A percentile compares a stretch with the other conserved stretches of the same genome.
These are phyloP conservation scores for Spea hammondii DNA, from an alignment of 2,797 vertebrate species.

Conservation along the genomic window DNA sequence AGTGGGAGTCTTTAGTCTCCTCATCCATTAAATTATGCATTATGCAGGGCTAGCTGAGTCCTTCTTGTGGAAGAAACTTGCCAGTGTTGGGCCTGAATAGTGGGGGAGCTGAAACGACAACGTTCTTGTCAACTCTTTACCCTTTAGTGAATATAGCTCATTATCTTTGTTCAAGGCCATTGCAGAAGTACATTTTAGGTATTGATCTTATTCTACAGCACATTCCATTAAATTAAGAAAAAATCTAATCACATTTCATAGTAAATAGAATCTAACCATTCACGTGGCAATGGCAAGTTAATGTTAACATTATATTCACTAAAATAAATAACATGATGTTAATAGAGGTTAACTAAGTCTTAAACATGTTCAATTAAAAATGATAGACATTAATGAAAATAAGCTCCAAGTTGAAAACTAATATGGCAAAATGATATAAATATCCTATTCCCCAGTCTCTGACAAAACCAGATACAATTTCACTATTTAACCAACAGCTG, in stretches of 20 bases:
- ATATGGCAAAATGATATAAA: constrained; percentile 17
- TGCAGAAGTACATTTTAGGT: background rate
- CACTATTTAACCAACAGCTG: constrained; percentile 12
- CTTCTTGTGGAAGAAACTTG: too few relatives aligned
- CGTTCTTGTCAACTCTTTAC: too few relatives aligned
- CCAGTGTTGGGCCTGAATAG: too few relatives aligned
- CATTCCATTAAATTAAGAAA: background rate
- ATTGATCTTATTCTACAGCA: background rate
- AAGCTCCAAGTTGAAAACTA: constrained; percentile 3
- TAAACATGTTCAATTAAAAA: constrained; percentile 19
- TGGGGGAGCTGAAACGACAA: too few relatives aligned
- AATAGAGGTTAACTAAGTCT: background rate
- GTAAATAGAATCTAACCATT: background rate
- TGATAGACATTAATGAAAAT: constrained; percentile 32
- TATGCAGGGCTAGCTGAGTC: too few relatives aligned
- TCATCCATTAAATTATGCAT: too few relatives aligned
- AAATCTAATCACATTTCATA: background rate
- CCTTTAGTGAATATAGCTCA: too few relatives aligned
- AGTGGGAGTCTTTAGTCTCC: too few relatives aligned
- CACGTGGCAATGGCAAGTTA: background rate
- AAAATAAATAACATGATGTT: background rate
- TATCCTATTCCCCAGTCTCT: constrained; percentile 20
- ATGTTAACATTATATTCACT: background rate
- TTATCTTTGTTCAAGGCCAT: background rate
- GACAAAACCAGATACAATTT: constrained; percentile 20